Percentiles rank a stretch among this genome's conserved stretches.
Evolutionary conservation across 2,797 vertebrate species (phyloP).

Genomic region (Chaetophractus vellerosus): DNA sequence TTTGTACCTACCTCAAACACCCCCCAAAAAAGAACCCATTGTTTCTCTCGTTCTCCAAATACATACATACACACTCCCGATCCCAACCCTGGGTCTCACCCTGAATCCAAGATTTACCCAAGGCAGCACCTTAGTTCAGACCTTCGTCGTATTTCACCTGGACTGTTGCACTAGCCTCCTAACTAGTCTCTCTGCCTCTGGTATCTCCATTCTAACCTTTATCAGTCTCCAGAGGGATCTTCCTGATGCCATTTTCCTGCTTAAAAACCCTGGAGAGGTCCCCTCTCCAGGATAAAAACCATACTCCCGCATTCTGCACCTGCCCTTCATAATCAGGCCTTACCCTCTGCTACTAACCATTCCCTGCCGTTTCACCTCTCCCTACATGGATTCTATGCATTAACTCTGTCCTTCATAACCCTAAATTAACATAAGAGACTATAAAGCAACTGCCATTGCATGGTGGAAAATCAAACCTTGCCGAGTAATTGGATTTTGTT

Average conservation of each 20-base stretch:
- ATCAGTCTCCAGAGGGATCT: not conserved
- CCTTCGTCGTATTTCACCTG: not conserved
- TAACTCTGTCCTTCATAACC: not conserved
- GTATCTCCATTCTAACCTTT: not conserved
- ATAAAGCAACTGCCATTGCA: not conserved
- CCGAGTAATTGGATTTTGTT: constrained; percentile 66
- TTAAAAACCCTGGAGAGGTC: constrained; percentile 13
- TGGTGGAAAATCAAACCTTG: constrained; percentile 35
- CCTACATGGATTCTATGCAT: not conserved
- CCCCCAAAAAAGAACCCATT: not conserved
- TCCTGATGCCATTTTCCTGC: constrained; percentile 1
- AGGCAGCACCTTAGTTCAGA: not conserved
- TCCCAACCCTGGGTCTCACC: not conserved
- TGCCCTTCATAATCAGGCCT: not conserved
- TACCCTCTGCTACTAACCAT: not conserved
- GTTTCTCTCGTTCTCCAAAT: not conserved
- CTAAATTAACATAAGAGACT: not conserved
- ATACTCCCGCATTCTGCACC: not conserved
- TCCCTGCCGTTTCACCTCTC: not conserved
- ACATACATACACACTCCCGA: not conserved
- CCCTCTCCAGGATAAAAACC: not conserved
- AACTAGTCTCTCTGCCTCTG: not conserved
- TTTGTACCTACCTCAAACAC: not conserved
- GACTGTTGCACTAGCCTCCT: not conserved
- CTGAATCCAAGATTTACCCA: not conserved